Base-by-base conservation (phyloP, 1,140 invertebrate genomes). In the Subanguina moxae region DNA sequence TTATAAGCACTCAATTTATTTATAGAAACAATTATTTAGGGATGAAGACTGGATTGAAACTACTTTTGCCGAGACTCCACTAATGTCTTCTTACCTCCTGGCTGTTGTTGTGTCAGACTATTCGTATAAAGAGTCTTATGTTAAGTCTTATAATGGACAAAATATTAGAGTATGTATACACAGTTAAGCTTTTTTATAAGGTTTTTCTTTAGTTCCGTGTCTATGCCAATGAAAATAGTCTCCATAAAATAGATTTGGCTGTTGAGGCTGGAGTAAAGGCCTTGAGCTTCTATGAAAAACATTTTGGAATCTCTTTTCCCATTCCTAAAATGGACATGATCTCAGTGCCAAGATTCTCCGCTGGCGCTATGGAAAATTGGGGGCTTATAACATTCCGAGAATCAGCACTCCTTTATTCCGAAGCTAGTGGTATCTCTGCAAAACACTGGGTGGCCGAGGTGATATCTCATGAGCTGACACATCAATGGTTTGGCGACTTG, bases 91-190 rank as follows among this genome's bases (percentile, higher is more conserved):
- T 1, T 92, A 91, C 80, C 85, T 91, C n/a, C 88, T 91, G 23
- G 90, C 90, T 0, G 90, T 91, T 80, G 87, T 90, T n/a, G 88
- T 92, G 23, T 90, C 89, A 79, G 90, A 92, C 81, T 91, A 90
- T 72, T 86, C 87, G 28, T 83, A 86, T 61, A 85, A 89, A 17
- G 87, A 85, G 27, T 86, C 86, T 59, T 79, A 85, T 71, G 90
- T 89, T 1, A 83, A 84, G 21, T 85, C 85, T 70, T 87, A 87
- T 71, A 46, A 52, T 52, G 48, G 48, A 7, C n/a, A 52, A 52
- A 25, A 52, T 52, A 52, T 52, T 5, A 19, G 48, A 21, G 48
- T 52, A 52, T 3, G 32, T 38, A 38, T n/a, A n/a, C n/a, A n/a
- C n/a, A n/a, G n/a, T n/a, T n/a, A n/a, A n/a, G n/a, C n/a, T n/a